Base-by-base conservation (phyloP, 1,140 invertebrate species). In the Diorhabda carinulata region DNA sequence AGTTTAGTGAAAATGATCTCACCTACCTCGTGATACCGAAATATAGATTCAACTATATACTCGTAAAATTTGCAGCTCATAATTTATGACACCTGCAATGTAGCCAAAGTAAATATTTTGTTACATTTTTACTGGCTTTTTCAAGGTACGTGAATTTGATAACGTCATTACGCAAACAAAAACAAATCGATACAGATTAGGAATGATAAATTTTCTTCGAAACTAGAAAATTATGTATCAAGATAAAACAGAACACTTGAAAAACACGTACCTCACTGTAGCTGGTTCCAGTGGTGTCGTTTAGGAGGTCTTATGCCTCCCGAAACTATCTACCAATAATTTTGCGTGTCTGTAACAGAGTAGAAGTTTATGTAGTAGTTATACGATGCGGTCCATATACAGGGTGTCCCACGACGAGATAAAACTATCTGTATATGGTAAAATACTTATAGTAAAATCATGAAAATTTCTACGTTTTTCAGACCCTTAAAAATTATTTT, bases 101-200 rank as follows among this genome's bases (percentile, higher is more conserved):
- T 25, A 25, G 47, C 2, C 6, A 52, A 52, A 52, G n/a, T 52
- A 52, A 25, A 8, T 52, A 52, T 52, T 52, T 52, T 52, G 2
- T n/a, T 52, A 52, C n/a, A 52, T 52, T 52, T 52, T 52, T 52
- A 52, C 47, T 52, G n/a, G 47, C 2, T 3, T 6, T 52, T 52
- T 52, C 47, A 8, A 52, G 2, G 47, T 52, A 8, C 47, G 63
- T 47, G 43, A 10, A 56, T 56, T 64, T 44, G 56, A 64, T 64
- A 64, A 47, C 63, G 63, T 47, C 63, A 64, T 25, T 64, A 64
- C 44, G 7, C 63, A 64, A 64, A 64, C 63, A 64, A 57, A 64
- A 64, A 64, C 45, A 64, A 64, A 47, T 41, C 43, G 43, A 57
- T 47, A 52, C 10, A 47, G 63, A 64, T 64, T 25, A 64, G 63